phyloP scores from a whole-genome alignment of 1,140 invertebrate species.

The Vanessa tameamea region DNA sequence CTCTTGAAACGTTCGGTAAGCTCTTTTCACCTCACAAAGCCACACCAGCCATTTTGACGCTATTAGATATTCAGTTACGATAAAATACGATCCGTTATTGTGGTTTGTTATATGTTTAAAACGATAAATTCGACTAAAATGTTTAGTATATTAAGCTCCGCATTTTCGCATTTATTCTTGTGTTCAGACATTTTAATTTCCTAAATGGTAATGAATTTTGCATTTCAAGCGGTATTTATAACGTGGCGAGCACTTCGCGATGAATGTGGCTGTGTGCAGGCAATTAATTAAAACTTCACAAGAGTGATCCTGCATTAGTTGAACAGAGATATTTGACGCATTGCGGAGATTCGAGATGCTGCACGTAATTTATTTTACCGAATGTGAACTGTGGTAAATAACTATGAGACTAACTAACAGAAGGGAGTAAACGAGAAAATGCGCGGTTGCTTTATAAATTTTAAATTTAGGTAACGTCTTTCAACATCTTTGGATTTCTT shows the following conservation, averaged over 20 bases:
- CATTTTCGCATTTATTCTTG: constrained; percentile 7
- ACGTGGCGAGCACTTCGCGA: neutral
- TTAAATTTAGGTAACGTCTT: too few relatives aligned
- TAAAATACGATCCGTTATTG: constrained; percentile 8
- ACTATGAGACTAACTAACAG: neutral
- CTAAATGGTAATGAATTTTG: constrained; percentile 33
- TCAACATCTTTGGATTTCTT: too few relatives aligned
- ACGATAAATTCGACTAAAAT: neutral
- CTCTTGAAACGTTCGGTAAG: constrained; percentile 3
- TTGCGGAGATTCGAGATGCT: constrained; percentile 16
- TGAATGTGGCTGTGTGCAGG: constrained; percentile 5
- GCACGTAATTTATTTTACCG: neutral
- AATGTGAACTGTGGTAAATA: neutral
- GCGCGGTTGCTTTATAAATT: too few relatives aligned
- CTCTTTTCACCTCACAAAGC: constrained; percentile 18
- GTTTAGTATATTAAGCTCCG: neutral
- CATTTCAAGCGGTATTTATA: constrained; percentile 22
- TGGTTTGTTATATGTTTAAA: neutral
- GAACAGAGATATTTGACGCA: constrained; percentile 20
- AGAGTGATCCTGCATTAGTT: constrained; percentile 18
- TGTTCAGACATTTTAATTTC: constrained; percentile 11
- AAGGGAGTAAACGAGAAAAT: neutral
- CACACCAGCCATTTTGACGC: constrained; percentile 20
- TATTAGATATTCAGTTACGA: constrained; percentile 22
- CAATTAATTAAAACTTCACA: constrained; percentile 21